Base-by-base conservation (phyloP, 2,797 vertebrate genomes). In the Etheostoma nigrum region DNA sequence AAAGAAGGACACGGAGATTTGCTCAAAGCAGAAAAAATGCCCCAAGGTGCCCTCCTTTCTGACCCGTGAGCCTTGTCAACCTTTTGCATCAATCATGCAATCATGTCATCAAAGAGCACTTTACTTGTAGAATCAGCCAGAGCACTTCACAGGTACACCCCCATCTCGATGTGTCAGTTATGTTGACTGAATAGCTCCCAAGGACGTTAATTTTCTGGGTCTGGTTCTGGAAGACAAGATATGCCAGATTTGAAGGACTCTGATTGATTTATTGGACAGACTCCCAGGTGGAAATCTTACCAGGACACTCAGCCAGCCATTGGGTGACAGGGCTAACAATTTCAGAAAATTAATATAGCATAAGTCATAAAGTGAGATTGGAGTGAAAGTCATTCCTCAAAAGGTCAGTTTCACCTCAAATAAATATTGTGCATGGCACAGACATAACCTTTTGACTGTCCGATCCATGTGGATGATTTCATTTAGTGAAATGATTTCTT, bases 181-280 rank as follows among this genome's bases (percentile, higher is more conserved):
- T 76, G 30, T 69, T 63, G 63, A 61, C 45, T 27, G 44, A 70
- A 72, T 36, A 68, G 51, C 25, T 78, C 73, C 76, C 33, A 74
- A 82, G 71, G 80, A 86, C 19, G n/a, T 87, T 51, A 21, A 48
- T 76, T 88, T 86, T 77, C 73, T 60, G 21, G 72, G 64, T 59
- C 47, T 6, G 18, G 61, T 78, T 81, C 45, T 12, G 25, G 75
- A 76, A 77, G 82, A 76, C 44, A 49, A 76, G 79, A 87, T 79
- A 76, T 89, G 89, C 75, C 87, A 83, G 81, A 86, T 81, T 86
- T 67, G 60, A 59, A 80, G 40, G 64, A 74, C 67, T 75, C 16
- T 76, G 88, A 90, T 72, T 92, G 89, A 91, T 92, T 87, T 80
- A 78, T 76, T 77, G 71, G 86, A 89, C 85, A 83, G 79, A 64